These are phyloP conservation scores for Hestina assimilis DNA, from an alignment of 1,140 invertebrate genomes.

Conservation along the genomic window DNA sequence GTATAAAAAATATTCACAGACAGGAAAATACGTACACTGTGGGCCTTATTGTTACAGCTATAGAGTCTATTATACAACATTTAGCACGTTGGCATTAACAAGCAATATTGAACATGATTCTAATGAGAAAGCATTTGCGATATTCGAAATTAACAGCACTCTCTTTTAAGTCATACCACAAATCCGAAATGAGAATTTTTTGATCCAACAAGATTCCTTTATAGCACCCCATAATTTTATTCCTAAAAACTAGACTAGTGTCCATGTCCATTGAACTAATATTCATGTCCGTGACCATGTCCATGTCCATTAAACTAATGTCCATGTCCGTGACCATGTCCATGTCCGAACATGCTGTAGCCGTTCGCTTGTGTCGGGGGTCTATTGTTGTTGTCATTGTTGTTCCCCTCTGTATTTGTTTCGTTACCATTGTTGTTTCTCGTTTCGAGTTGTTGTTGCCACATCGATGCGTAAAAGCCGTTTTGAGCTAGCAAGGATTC, in stretches of 20 bases:
- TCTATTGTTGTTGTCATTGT: constrained; percentile 31
- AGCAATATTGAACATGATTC: not conserved
- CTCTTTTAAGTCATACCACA: not conserved
- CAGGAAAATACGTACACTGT: not conserved
- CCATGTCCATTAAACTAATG: too few relatives aligned
- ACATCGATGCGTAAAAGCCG: constrained; percentile 92
- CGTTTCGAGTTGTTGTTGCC: constrained; percentile 89
- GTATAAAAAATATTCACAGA: too few relatives aligned
- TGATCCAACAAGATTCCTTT: constrained; percentile 16
- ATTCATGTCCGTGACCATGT: constrained; percentile 47
- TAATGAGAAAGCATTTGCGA: not conserved
- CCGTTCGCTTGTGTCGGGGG: constrained; percentile 31
- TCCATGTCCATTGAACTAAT: too few relatives aligned
- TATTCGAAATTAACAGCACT: not conserved
- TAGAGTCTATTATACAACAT: not conserved
- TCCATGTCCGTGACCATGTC: constrained; percentile 47
- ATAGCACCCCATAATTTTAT: constrained; percentile 20
- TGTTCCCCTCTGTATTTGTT: constrained; percentile 38
- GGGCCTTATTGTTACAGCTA: not conserved
- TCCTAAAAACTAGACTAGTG: constrained; percentile 23
- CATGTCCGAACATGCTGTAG: constrained; percentile 36
- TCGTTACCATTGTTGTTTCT: constrained; percentile 35
- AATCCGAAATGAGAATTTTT: constrained; percentile 2
- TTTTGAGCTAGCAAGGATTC: constrained; percentile 85
- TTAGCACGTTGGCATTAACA: too few relatives aligned